Evolutionary conservation across 2,113 vertebrate species (phyloP).

Genomic region (Cygnus buccinator): DNA sequence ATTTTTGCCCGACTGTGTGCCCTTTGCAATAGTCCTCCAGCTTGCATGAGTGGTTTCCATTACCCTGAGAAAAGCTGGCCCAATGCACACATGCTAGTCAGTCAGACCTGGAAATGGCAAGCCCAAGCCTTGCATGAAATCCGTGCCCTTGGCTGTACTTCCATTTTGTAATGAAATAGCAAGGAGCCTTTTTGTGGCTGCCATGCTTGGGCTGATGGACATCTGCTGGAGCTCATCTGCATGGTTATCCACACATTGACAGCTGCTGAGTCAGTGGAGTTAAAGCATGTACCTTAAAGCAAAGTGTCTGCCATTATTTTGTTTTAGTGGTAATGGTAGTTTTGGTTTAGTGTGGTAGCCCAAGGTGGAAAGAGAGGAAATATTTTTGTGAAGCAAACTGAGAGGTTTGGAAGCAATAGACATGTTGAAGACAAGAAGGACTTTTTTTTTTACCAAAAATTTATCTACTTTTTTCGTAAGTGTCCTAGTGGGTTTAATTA

Average conservation of each 20-base stretch:
- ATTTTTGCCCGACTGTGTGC: neutral
- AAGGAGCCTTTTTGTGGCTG: neutral
- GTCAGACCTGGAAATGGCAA: neutral
- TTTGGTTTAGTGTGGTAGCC: neutral
- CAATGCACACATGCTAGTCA: neutral
- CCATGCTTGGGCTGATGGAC: neutral
- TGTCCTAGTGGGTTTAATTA: neutral
- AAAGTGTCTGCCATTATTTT: neutral
- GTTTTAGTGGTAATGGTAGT: neutral
- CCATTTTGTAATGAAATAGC: neutral
- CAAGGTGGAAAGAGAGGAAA: neutral
- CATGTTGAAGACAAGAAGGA: neutral
- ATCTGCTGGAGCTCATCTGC: neutral
- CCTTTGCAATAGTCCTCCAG: neutral
- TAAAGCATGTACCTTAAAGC: neutral
- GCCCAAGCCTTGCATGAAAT: neutral
- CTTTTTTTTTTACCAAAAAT: neutral
- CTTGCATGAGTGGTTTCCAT: neutral
- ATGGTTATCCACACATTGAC: neutral
- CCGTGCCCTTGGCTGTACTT: neutral
- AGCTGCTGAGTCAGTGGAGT: neutral
- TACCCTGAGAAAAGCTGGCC: neutral
- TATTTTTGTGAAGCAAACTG: neutral
- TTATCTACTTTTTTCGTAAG: neutral
- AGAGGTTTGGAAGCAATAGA: neutral